Percentiles rank a stretch among this genome's conserved stretches.
Conservation (phyloP, 2,888 invertebrate genomes). For the Temnothorax unifasciatus region DNA sequence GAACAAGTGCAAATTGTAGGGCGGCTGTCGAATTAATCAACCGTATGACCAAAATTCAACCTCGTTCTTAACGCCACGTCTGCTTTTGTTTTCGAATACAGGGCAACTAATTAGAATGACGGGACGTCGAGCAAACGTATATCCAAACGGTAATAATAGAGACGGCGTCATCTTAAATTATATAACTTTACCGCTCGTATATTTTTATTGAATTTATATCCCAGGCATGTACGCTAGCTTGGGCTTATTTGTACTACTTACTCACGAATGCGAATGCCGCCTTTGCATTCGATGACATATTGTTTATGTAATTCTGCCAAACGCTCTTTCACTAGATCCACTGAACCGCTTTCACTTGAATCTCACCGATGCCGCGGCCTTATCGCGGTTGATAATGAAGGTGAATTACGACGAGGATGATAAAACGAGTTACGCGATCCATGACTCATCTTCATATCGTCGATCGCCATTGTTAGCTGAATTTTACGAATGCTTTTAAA, state of each 20-base stretch:
- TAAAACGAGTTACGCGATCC: slow-evolving; percentile 37
- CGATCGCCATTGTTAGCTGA: slow-evolving; percentile 64
- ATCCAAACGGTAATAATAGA: slow-evolving; percentile 5
- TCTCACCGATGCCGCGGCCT: slow-evolving; percentile 22
- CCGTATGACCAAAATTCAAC: slow-evolving; percentile 6
- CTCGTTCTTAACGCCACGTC: slow-evolving; percentile 15
- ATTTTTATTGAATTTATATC: slow-evolving; percentile 40
- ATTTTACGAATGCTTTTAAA: slow-evolving; percentile 65
- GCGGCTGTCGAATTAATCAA: slow-evolving; percentile 10
- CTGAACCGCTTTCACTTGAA: slow-evolving; percentile 46
- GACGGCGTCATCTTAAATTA: slow-evolving; percentile 5
- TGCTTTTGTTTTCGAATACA: not conserved
- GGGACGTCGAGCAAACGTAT: slow-evolving; percentile 15
- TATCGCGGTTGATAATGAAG: slow-evolving; percentile 29
- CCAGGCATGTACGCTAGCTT: slow-evolving; percentile 23
- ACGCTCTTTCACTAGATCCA: slow-evolving; percentile 49
- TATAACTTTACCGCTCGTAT: slow-evolving; percentile 12
- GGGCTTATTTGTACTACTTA: slow-evolving; percentile 55
- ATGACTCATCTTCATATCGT: slow-evolving; percentile 52
- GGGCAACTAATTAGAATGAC: slow-evolving; percentile 36
- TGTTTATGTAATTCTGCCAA: slow-evolving; percentile 59
- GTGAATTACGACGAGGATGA: slow-evolving; percentile 26
- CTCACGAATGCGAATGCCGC: slow-evolving; percentile 5
- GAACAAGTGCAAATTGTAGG: slow-evolving; percentile 21
- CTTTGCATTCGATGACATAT: slow-evolving; percentile 55